Percentiles rank a stretch among this genome's conserved stretches.
Conservation (phyloP, 2,797 vertebrate species). For the Siniperca obscura region DNA sequence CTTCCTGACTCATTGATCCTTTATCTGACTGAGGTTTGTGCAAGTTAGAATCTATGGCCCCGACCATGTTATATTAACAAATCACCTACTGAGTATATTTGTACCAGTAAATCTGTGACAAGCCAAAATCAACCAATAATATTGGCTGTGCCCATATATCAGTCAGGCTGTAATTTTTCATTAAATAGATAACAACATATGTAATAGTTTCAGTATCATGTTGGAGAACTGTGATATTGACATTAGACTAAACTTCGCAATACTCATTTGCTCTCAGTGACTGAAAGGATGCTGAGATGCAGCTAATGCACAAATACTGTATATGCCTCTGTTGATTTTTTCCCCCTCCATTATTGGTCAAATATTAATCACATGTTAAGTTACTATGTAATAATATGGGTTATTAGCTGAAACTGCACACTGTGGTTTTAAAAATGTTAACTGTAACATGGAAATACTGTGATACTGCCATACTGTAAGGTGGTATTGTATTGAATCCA, state of each 20-base stretch:
- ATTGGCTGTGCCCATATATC: neutral
- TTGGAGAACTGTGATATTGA: neutral
- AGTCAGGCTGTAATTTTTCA: neutral
- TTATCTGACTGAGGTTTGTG: too few species aligned
- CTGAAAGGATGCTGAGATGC: neutral
- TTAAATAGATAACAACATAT: neutral
- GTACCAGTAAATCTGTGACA: neutral
- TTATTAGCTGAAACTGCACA: neutral
- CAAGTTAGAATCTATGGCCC: too few species aligned
- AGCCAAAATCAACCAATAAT: neutral
- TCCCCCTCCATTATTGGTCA: neutral
- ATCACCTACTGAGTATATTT: neutral
- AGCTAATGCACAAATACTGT: neutral
- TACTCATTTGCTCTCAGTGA: neutral
- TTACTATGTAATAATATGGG: neutral
- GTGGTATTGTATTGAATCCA: constrained; percentile 1
- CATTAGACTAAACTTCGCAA: neutral
- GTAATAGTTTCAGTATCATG: neutral
- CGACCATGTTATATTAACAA: too few species aligned
- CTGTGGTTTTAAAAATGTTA: neutral
- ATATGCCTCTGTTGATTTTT: neutral
- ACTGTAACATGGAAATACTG: neutral
- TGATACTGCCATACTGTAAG: neutral
- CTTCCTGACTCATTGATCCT: too few species aligned
- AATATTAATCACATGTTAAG: neutral